These are phyloP conservation scores for Nasonia giraulti DNA, from an alignment of 1,140 invertebrate genomes.

Conservation along the genomic window DNA sequence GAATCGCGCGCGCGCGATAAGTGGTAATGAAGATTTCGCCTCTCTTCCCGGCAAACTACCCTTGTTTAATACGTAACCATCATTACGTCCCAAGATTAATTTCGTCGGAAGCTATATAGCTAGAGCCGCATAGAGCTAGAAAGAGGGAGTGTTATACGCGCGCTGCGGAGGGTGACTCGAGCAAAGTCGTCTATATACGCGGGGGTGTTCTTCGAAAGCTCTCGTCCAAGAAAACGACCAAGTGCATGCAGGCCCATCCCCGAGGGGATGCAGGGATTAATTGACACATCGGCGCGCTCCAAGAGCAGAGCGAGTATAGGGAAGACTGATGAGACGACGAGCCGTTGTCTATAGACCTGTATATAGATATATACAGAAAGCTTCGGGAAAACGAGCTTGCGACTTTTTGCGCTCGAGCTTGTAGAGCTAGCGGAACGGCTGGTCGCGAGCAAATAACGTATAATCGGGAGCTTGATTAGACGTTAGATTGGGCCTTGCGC, in stretches of 20 bases:
- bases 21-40: conserved; percentile 49
- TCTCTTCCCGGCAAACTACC: neutral
- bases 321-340: conserved; percentile 66
- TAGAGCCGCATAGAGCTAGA: neutral
- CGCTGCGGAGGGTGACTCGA: conserved; percentile 12
- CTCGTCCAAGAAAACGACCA: conserved; percentile 24
- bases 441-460: conserved; percentile 13
- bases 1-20: conserved; percentile 15
- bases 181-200: neutral
- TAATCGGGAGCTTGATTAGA: conserved; percentile 28
- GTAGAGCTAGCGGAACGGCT: neutral
- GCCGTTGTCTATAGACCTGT: neutral
- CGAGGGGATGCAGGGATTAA: conserved; percentile 64
- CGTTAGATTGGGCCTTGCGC: neutral
- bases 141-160: neutral
- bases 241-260: conserved; percentile 44
- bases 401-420: conserved; percentile 54
- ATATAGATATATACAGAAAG: neutral
- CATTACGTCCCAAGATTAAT: conserved; percentile 51
- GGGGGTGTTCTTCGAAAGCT: conserved; percentile 16
- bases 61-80: conserved; percentile 40
- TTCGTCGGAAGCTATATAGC: conserved; percentile 26
- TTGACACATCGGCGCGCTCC: conserved; percentile 67
- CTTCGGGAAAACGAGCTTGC: conserved; percentile 53
- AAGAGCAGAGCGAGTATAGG: conserved; percentile 18